Conservation (phyloP, 2,797 vertebrate species). For the Phataginus tetradactyla region DNA sequence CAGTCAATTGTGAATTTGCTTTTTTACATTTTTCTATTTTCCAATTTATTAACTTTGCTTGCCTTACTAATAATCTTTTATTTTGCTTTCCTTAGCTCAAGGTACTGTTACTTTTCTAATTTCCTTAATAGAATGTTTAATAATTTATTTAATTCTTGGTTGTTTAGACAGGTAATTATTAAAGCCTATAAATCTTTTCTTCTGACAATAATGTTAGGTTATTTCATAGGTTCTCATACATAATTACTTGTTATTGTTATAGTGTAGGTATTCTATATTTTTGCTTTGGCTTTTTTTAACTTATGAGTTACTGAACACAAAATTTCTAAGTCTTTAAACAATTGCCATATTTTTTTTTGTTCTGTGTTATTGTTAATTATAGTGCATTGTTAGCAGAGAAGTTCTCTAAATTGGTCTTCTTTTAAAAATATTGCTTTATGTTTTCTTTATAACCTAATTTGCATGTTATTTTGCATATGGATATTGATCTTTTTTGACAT, state of each 20-base stretch:
- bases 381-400: neutral
- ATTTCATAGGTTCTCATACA: neutral
- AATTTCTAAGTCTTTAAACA: neutral
- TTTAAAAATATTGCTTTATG: neutral
- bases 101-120: neutral
- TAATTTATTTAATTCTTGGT: neutral
- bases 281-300: neutral
- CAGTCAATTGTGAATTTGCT: neutral
- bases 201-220: neutral
- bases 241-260: neutral
- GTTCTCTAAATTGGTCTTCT: neutral
- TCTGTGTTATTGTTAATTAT: neutral
- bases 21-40: neutral
- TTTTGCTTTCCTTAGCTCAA: neutral
- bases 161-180: conserved; percentile 16
- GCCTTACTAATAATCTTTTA: neutral
- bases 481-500: neutral
- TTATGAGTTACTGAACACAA: neutral
- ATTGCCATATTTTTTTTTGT: neutral
- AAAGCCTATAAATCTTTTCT: neutral
- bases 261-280: neutral
- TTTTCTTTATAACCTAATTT: neutral
- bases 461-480: neutral
- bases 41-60: neutral
- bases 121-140: neutral